Evolutionary conservation across 2,797 vertebrate genomes (phyloP).

Genomic region (Lycodopsis pacificus): DNA sequence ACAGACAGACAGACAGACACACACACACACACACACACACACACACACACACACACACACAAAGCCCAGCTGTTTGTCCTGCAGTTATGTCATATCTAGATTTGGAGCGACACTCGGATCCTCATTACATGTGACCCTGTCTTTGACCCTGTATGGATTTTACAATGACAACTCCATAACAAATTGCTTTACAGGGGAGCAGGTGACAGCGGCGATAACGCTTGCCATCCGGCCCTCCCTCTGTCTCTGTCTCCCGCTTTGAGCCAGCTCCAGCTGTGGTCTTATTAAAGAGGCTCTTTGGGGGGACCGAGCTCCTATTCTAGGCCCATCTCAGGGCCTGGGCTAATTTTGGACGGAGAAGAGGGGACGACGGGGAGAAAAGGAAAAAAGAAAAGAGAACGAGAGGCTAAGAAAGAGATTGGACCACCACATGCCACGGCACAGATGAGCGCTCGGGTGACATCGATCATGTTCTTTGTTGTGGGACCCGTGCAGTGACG

Average conservation of each 20-base stretch:
- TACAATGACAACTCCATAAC: conserved; percentile 81
- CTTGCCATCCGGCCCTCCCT: conserved; percentile 54
- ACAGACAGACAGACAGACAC: background rate
- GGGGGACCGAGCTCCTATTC: conserved; percentile 66
- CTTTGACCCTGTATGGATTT: conserved; percentile 71
- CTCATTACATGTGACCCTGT: conserved; percentile 77
- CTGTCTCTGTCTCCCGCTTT: conserved; percentile 47
- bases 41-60: conserved; percentile 20
- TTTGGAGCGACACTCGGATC: conserved; percentile 58
- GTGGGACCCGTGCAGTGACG: background rate
- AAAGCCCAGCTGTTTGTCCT: conserved; percentile 68
- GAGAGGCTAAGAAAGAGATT: conserved; percentile 13
- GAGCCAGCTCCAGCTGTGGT: conserved; percentile 78
- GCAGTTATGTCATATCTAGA: conserved; percentile 66
- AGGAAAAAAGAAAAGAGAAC: conserved; percentile 7
- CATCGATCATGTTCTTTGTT: conserved; percentile 3
- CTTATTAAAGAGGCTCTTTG: conserved; percentile 61
- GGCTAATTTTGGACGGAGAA: conserved; percentile 70
- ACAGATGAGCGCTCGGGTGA: conserved; percentile 3
- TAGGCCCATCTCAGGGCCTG: conserved; percentile 63
- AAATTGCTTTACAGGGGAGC: conserved; percentile 79
- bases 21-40: conserved; percentile 12
- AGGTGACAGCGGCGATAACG: conserved; percentile 73
- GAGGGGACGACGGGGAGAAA: conserved; percentile 36
- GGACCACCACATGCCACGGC: background rate